Percentiles rank a stretch among this genome's conserved stretches.
Evolutionary conservation across 2,888 invertebrate species (phyloP).

Genomic region (Muschampia plurimacula): DNA sequence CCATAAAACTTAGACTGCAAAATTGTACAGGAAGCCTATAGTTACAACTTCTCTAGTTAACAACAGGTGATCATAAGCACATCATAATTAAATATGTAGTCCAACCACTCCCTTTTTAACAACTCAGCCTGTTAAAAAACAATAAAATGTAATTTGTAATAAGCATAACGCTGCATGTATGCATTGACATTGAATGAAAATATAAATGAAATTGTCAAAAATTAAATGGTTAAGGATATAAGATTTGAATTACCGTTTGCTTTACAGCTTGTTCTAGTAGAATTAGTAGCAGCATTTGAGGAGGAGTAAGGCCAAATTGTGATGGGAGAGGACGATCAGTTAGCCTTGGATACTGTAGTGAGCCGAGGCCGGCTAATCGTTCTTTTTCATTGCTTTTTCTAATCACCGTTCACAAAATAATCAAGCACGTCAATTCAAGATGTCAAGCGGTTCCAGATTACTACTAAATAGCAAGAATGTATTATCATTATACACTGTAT

Average conservation of each 20-base stretch:
- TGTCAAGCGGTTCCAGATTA: slow-evolving; percentile 12
- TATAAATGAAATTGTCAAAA: no score
- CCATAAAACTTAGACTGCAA: no score
- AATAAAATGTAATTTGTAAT: no score
- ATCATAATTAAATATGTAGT: no score
- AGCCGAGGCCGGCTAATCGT: slow-evolving; percentile 35
- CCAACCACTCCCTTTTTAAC: no score
- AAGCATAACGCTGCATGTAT: no score
- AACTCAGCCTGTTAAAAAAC: no score
- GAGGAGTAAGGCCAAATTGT: slow-evolving; percentile 7
- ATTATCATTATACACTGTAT: neutral
- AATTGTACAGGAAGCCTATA: no score
- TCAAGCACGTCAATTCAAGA: slow-evolving; percentile 24
- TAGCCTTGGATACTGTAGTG: slow-evolving; percentile 19
- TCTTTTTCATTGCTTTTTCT: slow-evolving; percentile 32
- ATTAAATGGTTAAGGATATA: neutral
- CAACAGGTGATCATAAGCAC: no score
- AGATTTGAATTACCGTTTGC: neutral
- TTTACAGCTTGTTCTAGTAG: slow-evolving; percentile 9
- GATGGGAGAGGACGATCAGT: slow-evolving; percentile 29
- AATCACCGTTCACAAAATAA: slow-evolving; percentile 3
- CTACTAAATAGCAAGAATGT: neutral
- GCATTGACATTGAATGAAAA: no score
- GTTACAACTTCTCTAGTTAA: no score
- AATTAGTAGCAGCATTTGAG: slow-evolving; percentile 17